Percentiles rank a stretch among this genome's conserved stretches.
Conservation (phyloP, 2,888 invertebrate species). For the Phrixothrix hirtus region DNA sequence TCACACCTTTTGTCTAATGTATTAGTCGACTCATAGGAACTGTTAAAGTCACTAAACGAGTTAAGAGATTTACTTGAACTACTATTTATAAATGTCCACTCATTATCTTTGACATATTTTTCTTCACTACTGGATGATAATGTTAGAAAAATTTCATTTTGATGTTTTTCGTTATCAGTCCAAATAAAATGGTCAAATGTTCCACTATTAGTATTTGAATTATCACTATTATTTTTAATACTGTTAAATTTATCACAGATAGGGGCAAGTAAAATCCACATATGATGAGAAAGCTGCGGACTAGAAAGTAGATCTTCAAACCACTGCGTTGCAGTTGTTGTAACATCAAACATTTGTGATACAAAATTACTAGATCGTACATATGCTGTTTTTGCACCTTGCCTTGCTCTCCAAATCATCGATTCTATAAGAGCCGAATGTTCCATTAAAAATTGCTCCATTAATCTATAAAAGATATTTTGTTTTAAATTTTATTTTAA, state of each 20-base stretch:
- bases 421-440: constrained; percentile 77
- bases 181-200: too few species aligned
- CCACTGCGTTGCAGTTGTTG: constrained; percentile 57
- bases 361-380: constrained; percentile 56
- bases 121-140: constrained; percentile 2
- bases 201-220: constrained; percentile 1
- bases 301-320: constrained; percentile 60
- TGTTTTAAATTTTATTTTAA: background rate
- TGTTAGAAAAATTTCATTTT: too few species aligned
- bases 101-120: constrained; percentile 1
- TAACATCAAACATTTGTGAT: constrained; percentile 60
- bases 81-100: constrained; percentile 5
- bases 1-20: constrained; percentile 29
- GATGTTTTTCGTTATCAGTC: too few species aligned
- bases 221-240: constrained; percentile 31
- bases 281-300: constrained; percentile 40
- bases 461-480: constrained; percentile 59
- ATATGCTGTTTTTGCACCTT: constrained; percentile 70
- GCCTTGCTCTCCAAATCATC: constrained; percentile 70
- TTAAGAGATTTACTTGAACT: constrained; percentile 17
- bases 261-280: constrained; percentile 45
- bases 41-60: constrained; percentile 16
- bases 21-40: constrained; percentile 16
- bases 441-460: constrained; percentile 77
- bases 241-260: constrained; percentile 42